Evolutionary conservation across 2,113 vertebrate species (phyloP).

Genomic region (Lucifuga dentata): DNA sequence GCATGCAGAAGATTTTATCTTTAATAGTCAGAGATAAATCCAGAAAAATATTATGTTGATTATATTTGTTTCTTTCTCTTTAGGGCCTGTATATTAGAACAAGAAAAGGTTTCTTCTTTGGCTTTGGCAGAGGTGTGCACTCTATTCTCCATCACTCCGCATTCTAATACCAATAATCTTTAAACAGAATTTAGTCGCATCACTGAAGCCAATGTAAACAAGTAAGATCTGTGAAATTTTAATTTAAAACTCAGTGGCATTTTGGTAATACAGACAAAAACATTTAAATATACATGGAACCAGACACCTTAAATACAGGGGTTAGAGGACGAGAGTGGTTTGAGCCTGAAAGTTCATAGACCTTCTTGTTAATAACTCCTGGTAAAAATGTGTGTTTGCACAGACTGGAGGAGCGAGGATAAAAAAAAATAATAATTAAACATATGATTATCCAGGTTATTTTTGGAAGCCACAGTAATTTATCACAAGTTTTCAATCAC

Average conservation of each 20-base stretch:
- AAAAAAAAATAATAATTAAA: background rate
- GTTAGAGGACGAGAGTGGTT: slow-evolving; percentile 7
- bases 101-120: no score
- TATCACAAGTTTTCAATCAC: background rate
- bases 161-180: background rate
- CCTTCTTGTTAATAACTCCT: background rate
- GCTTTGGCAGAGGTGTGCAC: no score
- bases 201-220: slow-evolving; percentile 16
- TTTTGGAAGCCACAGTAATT: background rate
- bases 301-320: slow-evolving; percentile 38
- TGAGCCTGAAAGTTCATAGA: background rate
- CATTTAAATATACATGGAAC: slow-evolving; percentile 55
- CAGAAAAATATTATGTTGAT: no score
- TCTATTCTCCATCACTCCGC: no score
- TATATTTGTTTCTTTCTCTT: no score
- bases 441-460: background rate
- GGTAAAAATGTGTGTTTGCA: background rate
- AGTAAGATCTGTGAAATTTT: slow-evolving; percentile 63
- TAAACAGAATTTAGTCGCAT: slow-evolving; percentile 4
- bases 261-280: slow-evolving; percentile 57
- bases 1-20: no score
- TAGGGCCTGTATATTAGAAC: no score
- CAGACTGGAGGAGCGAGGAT: background rate
- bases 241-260: slow-evolving; percentile 71
- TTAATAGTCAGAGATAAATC: no score